phyloP scores from a whole-genome alignment of 2,888 invertebrate species.

The Marasmarcha lunaedactyla region DNA sequence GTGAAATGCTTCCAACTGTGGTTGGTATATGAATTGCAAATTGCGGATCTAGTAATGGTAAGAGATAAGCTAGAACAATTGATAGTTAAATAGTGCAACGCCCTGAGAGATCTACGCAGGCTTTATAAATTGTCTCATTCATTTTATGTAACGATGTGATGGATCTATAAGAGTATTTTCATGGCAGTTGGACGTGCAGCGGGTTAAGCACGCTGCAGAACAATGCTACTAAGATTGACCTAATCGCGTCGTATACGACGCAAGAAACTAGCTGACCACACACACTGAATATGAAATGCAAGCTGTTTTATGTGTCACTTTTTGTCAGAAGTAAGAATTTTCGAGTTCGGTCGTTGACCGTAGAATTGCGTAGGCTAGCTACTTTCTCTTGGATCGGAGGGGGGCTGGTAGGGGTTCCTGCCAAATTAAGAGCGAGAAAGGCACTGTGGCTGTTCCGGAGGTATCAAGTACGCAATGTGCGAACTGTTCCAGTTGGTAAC shows the following conservation, averaged over 20 bases:
- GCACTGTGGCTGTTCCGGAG: slow-evolving; percentile 47
- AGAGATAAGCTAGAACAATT: not conserved
- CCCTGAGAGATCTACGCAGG: not conserved
- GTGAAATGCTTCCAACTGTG: slow-evolving; percentile 1
- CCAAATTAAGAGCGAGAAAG: slow-evolving; percentile 70
- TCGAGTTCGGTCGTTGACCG: slow-evolving; percentile 66
- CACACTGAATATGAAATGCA: slow-evolving; percentile 62
- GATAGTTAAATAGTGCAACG: slow-evolving; percentile 1
- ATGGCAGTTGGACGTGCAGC: not conserved
- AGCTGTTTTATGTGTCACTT: slow-evolving; percentile 62
- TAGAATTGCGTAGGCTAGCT: slow-evolving; percentile 68
- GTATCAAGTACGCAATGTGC: slow-evolving; percentile 19
- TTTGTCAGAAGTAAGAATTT: slow-evolving; percentile 64
- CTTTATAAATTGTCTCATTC: not conserved
- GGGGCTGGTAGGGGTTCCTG: slow-evolving; percentile 59
- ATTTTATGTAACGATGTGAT: too few relatives aligned
- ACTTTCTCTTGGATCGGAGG: slow-evolving; percentile 58
- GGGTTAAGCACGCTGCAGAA: slow-evolving; percentile 10
- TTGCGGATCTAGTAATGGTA: not conserved
- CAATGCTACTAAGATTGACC: slow-evolving; percentile 32
- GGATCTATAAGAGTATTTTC: too few relatives aligned
- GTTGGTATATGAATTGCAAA: not conserved
- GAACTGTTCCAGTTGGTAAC: too few relatives aligned
- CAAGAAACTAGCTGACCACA: slow-evolving; percentile 54
- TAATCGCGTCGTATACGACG: slow-evolving; percentile 44